Evolutionary conservation across 2,113 vertebrate genomes (phyloP).

Genomic region (Pithys albifrons): DNA sequence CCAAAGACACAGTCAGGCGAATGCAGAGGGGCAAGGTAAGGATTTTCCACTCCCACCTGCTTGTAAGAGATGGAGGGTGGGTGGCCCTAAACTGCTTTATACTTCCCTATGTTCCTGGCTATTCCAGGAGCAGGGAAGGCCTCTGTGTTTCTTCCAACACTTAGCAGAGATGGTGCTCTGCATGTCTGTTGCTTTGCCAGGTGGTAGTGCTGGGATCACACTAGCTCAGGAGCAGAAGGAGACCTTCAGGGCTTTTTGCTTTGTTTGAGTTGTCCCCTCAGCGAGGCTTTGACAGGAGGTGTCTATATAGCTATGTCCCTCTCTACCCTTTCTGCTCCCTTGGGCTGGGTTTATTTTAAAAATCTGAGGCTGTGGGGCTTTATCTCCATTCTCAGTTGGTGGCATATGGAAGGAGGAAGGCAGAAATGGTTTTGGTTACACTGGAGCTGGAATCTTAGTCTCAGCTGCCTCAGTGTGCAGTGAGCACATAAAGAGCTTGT

Average conservation of each 20-base stretch:
- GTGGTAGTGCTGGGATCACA: background rate
- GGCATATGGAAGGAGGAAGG: background rate
- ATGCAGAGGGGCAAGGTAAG: conserved; percentile 92
- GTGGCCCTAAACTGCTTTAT: background rate
- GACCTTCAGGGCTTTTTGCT: background rate
- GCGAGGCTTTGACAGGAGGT: background rate
- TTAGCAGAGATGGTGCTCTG: background rate
- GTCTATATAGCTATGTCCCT: background rate
- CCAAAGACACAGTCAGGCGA: conserved; percentile 84
- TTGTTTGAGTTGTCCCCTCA: background rate
- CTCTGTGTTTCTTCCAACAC: background rate
- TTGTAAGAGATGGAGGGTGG: background rate
- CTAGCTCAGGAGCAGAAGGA: background rate
- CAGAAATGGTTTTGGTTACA: background rate
- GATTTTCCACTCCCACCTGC: background rate
- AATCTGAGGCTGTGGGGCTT: background rate
- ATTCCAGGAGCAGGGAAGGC: background rate
- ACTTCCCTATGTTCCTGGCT: background rate
- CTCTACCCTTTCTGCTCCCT: background rate
- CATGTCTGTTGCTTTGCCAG: background rate
- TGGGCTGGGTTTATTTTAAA: background rate
- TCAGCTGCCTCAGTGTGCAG: background rate
- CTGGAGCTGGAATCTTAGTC: background rate
- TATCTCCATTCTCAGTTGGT: background rate
- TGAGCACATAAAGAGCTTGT: background rate